Base-by-base conservation (phyloP, 1,140 invertebrate species). In the Medauroidea extradentata region DNA sequence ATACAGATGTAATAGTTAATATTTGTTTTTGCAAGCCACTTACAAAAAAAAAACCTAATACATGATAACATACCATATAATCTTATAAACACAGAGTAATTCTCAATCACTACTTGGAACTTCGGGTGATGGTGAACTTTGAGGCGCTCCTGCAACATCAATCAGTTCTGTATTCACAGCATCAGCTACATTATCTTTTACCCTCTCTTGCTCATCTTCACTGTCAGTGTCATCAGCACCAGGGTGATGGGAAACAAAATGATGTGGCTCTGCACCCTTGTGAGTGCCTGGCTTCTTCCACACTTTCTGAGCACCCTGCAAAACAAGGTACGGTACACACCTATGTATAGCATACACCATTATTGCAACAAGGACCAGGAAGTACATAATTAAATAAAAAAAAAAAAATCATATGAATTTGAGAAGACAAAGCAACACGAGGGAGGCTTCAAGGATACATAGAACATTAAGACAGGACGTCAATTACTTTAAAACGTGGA, bases 141-240 rank as follows among this genome's bases (percentile, higher is more conserved):
- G n/a, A n/a, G n/a, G n/a, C n/a, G n/a, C n/a, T n/a, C n/a, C n/a
- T n/a, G n/a, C n/a, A n/a, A n/a, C n/a, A n/a, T n/a, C n/a, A n/a
- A n/a, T n/a, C n/a, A n/a, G n/a, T n/a, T n/a, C n/a, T n/a, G n/a
- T n/a, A n/a, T n/a, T n/a, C n/a, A n/a, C n/a, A 85, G 60, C 84
- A 87, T 68, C 76, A 79, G 64, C 69, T 82, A 59, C 84, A 81
- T 8, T 84, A 85, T 41, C 53, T 42, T 56, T 27, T 38, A 61
- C 25, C 41, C 59, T 24, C 24, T 56, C 53, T 27, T 53, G 16
- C 34, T 53, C 53, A 23, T 44, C 56, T 39, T 57, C 56, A 23
- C 56, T 57, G 42, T 57, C 56, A 18, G 56, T 57, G 27, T 57
- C 56, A 57, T 78, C 76, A 57, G 69, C 72, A 24, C 72, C 75